Percentiles rank a stretch among this genome's conserved stretches.
Evolutionary conservation across 1,140 invertebrate genomes (phyloP).

Genomic region (Ladona fulva): DNA sequence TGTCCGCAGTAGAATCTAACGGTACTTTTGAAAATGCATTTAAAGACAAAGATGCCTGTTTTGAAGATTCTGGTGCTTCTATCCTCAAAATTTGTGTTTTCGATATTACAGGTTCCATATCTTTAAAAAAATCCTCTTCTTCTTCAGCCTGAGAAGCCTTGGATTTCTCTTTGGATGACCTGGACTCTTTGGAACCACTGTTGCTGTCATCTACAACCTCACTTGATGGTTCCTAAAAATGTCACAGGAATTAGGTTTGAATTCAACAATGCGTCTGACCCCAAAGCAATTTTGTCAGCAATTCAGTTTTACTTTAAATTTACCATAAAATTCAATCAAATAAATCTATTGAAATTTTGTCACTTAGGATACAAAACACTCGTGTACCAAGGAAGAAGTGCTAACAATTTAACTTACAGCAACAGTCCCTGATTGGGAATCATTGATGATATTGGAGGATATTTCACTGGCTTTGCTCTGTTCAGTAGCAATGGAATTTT

Average conservation of each 20-base stretch:
- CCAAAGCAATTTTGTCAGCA: too few species aligned
- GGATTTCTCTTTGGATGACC: constrained; percentile 23
- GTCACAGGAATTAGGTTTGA: too few species aligned
- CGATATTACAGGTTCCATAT: constrained; percentile 73
- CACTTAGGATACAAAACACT: too few species aligned
- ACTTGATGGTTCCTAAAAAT: background rate
- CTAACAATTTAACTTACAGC: too few species aligned
- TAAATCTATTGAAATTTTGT: too few species aligned
- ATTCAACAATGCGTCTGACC: too few species aligned
- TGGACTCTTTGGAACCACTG: background rate
- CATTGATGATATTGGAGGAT: too few species aligned
- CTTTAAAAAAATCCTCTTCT: constrained; percentile 68
- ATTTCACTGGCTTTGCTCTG: too few species aligned
- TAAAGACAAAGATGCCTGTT: background rate
- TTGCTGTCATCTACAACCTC: background rate
- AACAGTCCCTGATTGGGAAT: too few species aligned
- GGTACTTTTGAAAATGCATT: background rate
- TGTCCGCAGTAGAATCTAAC: background rate
- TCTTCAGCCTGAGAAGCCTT: constrained; percentile 35
- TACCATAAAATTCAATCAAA: too few species aligned
- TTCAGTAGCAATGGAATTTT: background rate
- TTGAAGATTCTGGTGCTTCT: background rate
- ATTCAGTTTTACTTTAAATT: too few species aligned
- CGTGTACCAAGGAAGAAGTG: too few species aligned
- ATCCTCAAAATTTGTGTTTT: constrained; percentile 36